These are phyloP conservation scores for Pseudochromis fuscus DNA, from an alignment of 2,797 vertebrate species.

Conservation along the genomic window DNA sequence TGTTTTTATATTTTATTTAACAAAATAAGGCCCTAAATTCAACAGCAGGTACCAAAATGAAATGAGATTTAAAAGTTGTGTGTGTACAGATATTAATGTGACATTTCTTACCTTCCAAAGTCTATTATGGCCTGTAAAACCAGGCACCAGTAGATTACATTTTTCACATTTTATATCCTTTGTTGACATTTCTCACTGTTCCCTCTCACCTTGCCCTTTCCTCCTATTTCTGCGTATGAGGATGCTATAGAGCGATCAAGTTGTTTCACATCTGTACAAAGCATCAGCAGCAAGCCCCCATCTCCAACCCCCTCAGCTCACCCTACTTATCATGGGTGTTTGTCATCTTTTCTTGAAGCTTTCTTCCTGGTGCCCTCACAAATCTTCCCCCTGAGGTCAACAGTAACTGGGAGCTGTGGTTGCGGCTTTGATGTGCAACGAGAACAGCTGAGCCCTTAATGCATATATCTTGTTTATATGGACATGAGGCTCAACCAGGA, in stretches of 20 bases:
- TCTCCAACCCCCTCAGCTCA: conserved; percentile 60
- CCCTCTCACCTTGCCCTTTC: not conserved
- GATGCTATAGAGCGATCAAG: conserved; percentile 27
- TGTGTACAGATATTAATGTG: not conserved
- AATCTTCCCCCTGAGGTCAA: conserved; percentile 79
- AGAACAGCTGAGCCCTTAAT: conserved; percentile 72
- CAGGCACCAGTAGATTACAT: conserved; percentile 5
- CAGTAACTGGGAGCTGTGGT: conserved; percentile 50
- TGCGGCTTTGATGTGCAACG: conserved; percentile 81
- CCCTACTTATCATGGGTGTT: conserved; percentile 49
- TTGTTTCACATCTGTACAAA: conserved; percentile 64
- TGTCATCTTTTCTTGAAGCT: conserved; percentile 35
- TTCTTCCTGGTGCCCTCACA: conserved; percentile 75
- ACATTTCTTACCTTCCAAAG: not conserved
- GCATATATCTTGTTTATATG: conserved; percentile 80
- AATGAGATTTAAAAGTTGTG: not conserved
- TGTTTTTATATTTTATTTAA: no score
- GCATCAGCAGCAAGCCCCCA: conserved; percentile 47
- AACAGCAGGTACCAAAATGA: not conserved
- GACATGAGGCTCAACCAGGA: conserved; percentile 62
- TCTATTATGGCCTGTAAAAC: not conserved
- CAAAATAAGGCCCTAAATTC: not conserved
- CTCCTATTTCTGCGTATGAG: conserved; percentile 6
- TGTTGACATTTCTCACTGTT: conserved; percentile 28
- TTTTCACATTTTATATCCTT: conserved; percentile 34